Evolutionary conservation across 64 coral and sea anemone genomes (phyloP), one percentile per base, ranked within the genome.

Genomic region (Stylophora pistillata): DNA sequence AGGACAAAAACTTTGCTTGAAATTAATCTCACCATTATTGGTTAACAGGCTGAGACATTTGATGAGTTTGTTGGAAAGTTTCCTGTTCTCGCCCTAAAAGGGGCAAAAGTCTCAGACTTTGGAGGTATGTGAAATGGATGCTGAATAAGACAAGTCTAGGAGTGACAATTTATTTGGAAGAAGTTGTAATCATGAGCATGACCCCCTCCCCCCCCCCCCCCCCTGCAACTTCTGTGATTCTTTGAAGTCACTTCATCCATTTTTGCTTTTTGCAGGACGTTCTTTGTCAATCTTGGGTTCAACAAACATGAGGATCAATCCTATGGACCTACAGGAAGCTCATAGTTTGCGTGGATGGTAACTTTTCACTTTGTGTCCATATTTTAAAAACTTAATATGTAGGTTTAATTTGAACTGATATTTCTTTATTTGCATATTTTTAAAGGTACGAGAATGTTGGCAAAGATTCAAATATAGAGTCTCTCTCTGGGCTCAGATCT

Each of bases 21-120:
- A 63, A 63, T 62, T 87, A 28, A 56, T 27, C 37, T 78, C 27
- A 16, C 58, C 28, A 15, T 71, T 18, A 6, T 63, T 79, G 78
- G 13, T 74, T 54, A 15, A 27, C 72, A 98, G 96, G 96, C 96
- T 47, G 86, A 94, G 89, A 95, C 90, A 61, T 99, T 99, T 93
- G 97, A 99, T 12, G 87, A 99, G 59, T 41, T 95, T 88, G 71
- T 74, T 77, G 93, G 90, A 13, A 93, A 92, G 56, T 93, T 81
- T 77, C 93, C 97, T 53, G 93, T 99, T 34, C 47, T 99, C 21
- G 93, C 97, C 21, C 84, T 95, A 13, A 93, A 92, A 78, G 97
- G 97, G 16, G 97, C 82, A 13, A 99, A 95, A 79, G 90, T 99
- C 21, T 99, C 97, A 76, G 97, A 99, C 56, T 99, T 90, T 95